Conservation (phyloP, 2,888 invertebrate genomes). For the Clitarchus hookeri region DNA sequence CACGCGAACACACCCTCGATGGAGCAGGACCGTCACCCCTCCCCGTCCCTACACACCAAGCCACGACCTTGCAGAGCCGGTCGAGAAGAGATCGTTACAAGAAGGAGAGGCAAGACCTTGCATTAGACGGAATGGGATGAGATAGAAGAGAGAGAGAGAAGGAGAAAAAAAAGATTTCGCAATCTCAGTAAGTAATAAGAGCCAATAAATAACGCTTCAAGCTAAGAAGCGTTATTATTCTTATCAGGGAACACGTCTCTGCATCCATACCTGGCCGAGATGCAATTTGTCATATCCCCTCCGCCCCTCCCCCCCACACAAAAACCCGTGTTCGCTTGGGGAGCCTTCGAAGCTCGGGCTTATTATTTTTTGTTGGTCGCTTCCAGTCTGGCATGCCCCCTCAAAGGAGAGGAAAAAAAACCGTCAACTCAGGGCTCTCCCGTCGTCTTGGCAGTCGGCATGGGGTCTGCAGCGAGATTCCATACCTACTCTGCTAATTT, state of each 20-base stretch:
- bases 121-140: not conserved
- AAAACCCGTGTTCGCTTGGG: not conserved
- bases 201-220: constrained; percentile 20
- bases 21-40: not conserved
- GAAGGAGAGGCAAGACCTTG: not conserved
- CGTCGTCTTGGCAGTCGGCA: not conserved
- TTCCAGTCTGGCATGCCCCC: not conserved
- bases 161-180: not conserved
- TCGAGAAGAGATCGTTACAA: not conserved
- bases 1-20: not conserved
- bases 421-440: not conserved
- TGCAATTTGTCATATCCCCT: not conserved
- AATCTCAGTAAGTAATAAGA: not conserved
- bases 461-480: not conserved
- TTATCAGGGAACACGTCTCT: not conserved
- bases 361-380: not conserved
- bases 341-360: not conserved
- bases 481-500: no score
- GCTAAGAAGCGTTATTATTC: constrained; percentile 20
- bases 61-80: not conserved
- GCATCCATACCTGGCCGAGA: constrained; percentile 18
- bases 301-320: not conserved
- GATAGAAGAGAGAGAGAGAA: not conserved
- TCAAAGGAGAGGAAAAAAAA: not conserved
- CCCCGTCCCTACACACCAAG: not conserved